Percentiles rank a stretch among this genome's conserved stretches.
Conservation (phyloP, 2,113 vertebrate species). For the Martes martes region DNA sequence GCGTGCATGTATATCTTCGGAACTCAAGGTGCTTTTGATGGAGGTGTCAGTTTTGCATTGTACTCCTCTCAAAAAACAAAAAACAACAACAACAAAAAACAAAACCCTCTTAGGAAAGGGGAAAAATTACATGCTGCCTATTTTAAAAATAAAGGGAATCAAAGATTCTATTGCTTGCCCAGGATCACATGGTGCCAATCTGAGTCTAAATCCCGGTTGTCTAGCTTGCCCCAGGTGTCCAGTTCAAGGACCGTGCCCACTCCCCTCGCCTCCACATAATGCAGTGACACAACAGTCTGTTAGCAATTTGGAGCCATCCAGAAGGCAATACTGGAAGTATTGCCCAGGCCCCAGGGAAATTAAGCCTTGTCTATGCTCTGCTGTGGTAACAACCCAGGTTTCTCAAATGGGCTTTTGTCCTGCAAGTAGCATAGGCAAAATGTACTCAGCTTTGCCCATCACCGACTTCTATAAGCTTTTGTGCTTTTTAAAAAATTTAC, state of each 20-base stretch:
- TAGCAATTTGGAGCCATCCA: neutral
- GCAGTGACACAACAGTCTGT: neutral
- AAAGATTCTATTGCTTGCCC: neutral
- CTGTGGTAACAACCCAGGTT: neutral
- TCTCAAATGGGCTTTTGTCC: neutral
- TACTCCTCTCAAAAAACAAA: neutral
- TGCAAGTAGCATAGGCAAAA: neutral
- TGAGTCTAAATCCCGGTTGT: neutral
- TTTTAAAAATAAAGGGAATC: neutral
- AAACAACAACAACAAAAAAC: neutral
- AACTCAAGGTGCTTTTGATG: neutral
- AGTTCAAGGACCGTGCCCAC: neutral
- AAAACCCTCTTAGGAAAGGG: neutral
- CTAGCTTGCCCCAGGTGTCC: neutral
- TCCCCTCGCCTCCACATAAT: neutral
- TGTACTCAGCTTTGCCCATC: neutral
- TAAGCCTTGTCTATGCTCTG: neutral
- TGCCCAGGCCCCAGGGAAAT: neutral
- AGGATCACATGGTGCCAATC: neutral
- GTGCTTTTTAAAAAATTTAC: neutral
- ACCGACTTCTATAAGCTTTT: neutral
- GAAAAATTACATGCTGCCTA: neutral
- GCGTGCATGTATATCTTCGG: neutral
- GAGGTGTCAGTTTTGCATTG: neutral
- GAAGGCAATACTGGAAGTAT: neutral